Evolutionary conservation across 1,140 invertebrate species (phyloP), one percentile per base, ranked within the genome.

Genomic region (Eupristina koningsbergeri): DNA sequence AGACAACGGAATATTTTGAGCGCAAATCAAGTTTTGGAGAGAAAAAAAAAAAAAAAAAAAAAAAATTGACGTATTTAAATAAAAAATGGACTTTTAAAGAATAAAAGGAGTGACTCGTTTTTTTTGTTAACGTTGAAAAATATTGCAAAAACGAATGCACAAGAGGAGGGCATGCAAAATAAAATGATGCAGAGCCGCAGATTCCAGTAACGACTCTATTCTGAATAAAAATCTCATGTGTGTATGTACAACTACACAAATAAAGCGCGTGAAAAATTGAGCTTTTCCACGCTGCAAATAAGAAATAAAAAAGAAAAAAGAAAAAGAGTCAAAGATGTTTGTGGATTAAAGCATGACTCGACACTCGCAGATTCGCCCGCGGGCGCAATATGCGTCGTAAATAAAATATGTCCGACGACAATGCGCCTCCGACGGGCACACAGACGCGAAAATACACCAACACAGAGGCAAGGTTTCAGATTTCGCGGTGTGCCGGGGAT

Each of bases 381-480:
- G 84, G 77, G 85, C 83, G 77, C 84, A 87, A 88, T 86, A 87
- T 85, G 85, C 84, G 84, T 86, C 84, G 84, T 86, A 86, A 87
- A 86, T 87, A 87, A 88, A 88, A 88, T 88, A 88, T 87, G 83
- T 69, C 73, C 75, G 78, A 82, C 77, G 86, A 87, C 87, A 88
- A 87, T 87, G 85, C 86, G 85, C 85, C 84, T 87, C 85, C 85
- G 85, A 83, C 83, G 74, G 81, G 81, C 64, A 79, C 58, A n/a
- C n/a, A n/a, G n/a, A n/a, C n/a, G n/a, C n/a, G n/a, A n/a, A n/a
- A n/a, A n/a, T n/a, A n/a, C n/a, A 58, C 41, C 6, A 41, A 34
- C 71, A 71, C 11, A 78, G 26, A 34, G 22, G 13, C 45, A 41
- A 31, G 26, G 39, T 31, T 58, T 61, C 64, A 36, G 26, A 64